Evolutionary conservation across 1,140 invertebrate genomes (phyloP).

Genomic region (Ips typographus): DNA sequence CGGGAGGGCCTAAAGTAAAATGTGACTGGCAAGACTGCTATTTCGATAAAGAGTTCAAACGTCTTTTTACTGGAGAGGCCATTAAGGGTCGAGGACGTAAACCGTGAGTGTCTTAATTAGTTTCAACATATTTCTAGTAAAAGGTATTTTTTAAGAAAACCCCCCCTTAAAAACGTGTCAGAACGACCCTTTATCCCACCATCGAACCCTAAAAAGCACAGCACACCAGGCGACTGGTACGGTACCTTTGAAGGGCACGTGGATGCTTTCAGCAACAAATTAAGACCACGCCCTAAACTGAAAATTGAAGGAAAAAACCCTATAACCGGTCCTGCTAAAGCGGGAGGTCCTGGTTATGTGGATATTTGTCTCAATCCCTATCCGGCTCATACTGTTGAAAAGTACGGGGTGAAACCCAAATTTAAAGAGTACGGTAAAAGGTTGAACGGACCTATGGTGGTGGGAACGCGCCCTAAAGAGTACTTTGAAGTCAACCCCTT

Average conservation of each 20-base stretch:
- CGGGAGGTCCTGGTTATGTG: slow-evolving; percentile 49
- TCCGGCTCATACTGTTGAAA: slow-evolving; percentile 44
- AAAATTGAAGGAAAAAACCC: slow-evolving; percentile 38
- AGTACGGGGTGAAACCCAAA: slow-evolving; percentile 42
- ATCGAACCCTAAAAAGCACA: slow-evolving; percentile 42
- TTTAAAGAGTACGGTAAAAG: slow-evolving; percentile 40
- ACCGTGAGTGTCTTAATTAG: background rate
- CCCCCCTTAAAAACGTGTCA: slow-evolving; percentile 38
- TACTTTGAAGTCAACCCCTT: slow-evolving; percentile 48
- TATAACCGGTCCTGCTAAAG: slow-evolving; percentile 44
- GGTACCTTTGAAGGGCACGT: slow-evolving; percentile 47
- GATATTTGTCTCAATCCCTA: slow-evolving; percentile 48
- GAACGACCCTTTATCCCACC: slow-evolving; percentile 40
- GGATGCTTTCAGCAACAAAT: slow-evolving; percentile 41
- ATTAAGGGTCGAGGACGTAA: slow-evolving; percentile 35
- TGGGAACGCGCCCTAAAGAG: slow-evolving; percentile 35
- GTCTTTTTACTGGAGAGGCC: slow-evolving; percentile 46
- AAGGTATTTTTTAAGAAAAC: slow-evolving; percentile 15
- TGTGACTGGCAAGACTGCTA: slow-evolving; percentile 47
- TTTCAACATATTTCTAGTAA: too few species aligned
- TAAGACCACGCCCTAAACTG: slow-evolving; percentile 27
- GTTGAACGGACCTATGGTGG: slow-evolving; percentile 39
- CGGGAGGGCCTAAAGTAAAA: slow-evolving; percentile 40
- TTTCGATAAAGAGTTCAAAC: slow-evolving; percentile 47
- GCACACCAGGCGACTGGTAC: slow-evolving; percentile 48